Percentiles rank a stretch among this genome's conserved stretches.
Conservation (phyloP, 1,140 invertebrate species). For the Chionoecetes opilio region DNA sequence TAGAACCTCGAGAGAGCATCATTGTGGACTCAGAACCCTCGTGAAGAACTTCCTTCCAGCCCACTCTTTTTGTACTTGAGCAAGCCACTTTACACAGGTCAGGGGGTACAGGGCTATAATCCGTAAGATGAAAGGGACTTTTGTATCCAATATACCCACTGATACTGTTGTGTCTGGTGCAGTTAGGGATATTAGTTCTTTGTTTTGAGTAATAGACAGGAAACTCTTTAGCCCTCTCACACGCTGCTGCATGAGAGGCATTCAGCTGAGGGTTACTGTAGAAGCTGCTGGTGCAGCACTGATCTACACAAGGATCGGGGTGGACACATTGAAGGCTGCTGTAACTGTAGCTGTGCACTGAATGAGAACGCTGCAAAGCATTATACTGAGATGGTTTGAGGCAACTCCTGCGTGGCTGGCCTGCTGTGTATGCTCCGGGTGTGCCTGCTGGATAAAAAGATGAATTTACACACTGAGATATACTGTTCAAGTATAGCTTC, state of each 20-base stretch:
- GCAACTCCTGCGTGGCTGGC: constrained; percentile 62
- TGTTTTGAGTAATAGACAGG: constrained; percentile 59
- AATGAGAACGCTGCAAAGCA: constrained; percentile 60
- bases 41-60: constrained; percentile 67
- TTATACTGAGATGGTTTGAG: constrained; percentile 52
- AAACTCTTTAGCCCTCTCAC: constrained; percentile 45
- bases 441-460: constrained; percentile 40
- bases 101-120: constrained; percentile 28
- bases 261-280: constrained; percentile 12
- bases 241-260: background rate
- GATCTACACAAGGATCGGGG: constrained; percentile 15
- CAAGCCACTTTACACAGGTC: constrained; percentile 43
- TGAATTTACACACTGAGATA: background rate
- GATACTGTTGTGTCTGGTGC: constrained; percentile 63
- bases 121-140: background rate
- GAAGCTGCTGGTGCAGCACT: constrained; percentile 11
- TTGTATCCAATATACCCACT: constrained; percentile 37
- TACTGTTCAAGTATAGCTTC: too few relatives aligned
- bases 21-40: constrained; percentile 44
- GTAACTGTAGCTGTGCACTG: constrained; percentile 42
- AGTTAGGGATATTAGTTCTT: constrained; percentile 7
- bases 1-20: constrained; percentile 50
- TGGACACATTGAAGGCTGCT: constrained; percentile 48
- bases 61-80: constrained; percentile 59
- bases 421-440: constrained; percentile 23